Conservation (phyloP, 2,113 vertebrate genomes). For the Maccullochella peelii region DNA sequence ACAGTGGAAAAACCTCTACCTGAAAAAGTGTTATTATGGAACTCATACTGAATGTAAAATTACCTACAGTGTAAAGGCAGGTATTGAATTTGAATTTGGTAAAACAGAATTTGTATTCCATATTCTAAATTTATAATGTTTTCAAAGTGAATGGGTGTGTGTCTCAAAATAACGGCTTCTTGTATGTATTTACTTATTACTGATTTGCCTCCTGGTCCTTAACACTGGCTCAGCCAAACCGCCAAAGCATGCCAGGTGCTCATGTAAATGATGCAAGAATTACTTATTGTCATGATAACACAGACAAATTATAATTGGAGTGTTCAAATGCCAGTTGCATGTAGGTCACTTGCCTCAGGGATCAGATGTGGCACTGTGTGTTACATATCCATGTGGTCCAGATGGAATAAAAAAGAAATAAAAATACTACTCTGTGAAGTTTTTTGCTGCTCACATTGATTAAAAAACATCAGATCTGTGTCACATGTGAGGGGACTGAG, state of each 20-base stretch:
- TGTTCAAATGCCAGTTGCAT: constrained; percentile 40
- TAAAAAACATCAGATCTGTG: constrained; percentile 50
- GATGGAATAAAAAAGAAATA: constrained; percentile 40
- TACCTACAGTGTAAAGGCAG: neutral
- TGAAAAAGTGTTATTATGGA: constrained; percentile 6
- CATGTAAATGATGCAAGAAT: constrained; percentile 41
- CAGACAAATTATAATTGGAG: constrained; percentile 47
- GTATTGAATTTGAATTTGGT: constrained; percentile 2
- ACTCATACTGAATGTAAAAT: constrained; percentile 27
- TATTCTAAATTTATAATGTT: constrained; percentile 2
- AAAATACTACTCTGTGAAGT: neutral
- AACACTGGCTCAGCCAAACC: neutral
- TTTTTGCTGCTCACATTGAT: constrained; percentile 43
- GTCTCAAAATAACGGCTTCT: neutral
- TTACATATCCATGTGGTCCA: constrained; percentile 39
- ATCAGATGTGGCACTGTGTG: constrained; percentile 39
- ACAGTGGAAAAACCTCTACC: neutral
- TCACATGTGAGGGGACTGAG: constrained; percentile 52
- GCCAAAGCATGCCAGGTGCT: constrained; percentile 26
- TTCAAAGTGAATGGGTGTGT: neutral
- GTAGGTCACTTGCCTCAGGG: constrained; percentile 50
- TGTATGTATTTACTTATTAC: neutral
- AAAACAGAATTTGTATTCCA: neutral
- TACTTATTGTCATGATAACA: constrained; percentile 33
- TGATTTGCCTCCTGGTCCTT: constrained; percentile 15